Base-by-base conservation (phyloP, 2,797 vertebrate genomes). In the Periparus ater region DNA sequence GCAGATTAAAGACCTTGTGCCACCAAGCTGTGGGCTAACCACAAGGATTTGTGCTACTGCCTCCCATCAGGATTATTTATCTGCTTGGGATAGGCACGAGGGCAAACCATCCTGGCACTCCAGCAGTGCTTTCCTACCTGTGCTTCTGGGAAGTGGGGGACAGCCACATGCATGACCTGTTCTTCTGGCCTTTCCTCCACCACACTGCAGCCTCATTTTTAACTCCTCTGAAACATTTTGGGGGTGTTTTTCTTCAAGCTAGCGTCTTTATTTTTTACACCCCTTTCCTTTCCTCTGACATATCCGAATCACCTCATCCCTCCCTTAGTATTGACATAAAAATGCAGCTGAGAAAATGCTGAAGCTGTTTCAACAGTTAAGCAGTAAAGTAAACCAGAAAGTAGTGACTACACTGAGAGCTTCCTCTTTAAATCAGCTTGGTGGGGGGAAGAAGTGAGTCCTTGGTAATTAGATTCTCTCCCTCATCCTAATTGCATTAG, bases 91-190 rank as follows among this genome's bases (percentile, higher is more conserved):
- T 92, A 90, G 55, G 94, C 96, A 94, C 3, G 67, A 94, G 95
- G 97, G 96, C 95, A 95, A 95, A 97, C 84, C 78, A 88, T 89
- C 94, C 96, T 96, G 95, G 96, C 82, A 86, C 67, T 88, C 89
- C 75, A 83, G 95, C 89, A 92, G 45, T 48, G 13, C 78, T 85
- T 93, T 95, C 68, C 48, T 93, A 83, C 61, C 77, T 92, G 87
- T 44, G 44, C 93, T 76, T 36, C 97, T 92, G 94, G 89, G 93
- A 96, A 85, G 71, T 6, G 12, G 25, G 96, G 97, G 93, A 82
- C 85, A 97, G 97, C 96, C 96, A 96, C 96, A 96, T 83, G 97
- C 96, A 96, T 97, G 98, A 97, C 97, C 97, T 98, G 97, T 97
- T 98, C 91, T 94, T 98, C 97, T 97, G 96, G 97, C 96, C 98